A percentile compares a stretch with the other conserved stretches of the same genome.
Conservation (phyloP, 2,797 vertebrate species). For the Coregonus sp. region DNA sequence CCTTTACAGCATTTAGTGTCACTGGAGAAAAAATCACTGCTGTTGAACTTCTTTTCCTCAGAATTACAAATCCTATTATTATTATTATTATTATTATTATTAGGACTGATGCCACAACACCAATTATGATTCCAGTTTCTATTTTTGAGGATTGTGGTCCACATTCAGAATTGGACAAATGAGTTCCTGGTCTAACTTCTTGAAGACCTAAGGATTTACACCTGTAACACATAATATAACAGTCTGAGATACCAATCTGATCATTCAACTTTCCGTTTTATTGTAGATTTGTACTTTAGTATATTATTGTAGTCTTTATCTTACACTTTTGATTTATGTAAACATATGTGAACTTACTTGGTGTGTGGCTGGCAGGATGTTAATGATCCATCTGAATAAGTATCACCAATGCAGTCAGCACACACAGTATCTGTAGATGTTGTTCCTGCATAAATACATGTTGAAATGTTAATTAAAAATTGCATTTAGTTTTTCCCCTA, state of each 20-base stretch:
- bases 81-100: too few relatives aligned
- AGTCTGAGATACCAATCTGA: not conserved
- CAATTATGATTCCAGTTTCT: too few relatives aligned
- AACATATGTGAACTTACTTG: slow-evolving; percentile 43
- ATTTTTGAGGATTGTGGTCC: not conserved
- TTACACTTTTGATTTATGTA: slow-evolving; percentile 12
- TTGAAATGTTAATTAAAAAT: too few relatives aligned
- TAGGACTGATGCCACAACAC: too few relatives aligned
- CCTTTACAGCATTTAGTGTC: too few relatives aligned
- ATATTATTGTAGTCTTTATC: not conserved
- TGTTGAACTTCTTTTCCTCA: too few relatives aligned
- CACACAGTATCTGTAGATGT: not conserved
- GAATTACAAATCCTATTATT: too few relatives aligned
- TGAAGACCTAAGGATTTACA: slow-evolving; percentile 35
- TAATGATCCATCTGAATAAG: slow-evolving; percentile 56
- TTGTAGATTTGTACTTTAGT: not conserved
- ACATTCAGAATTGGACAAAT: slow-evolving; percentile 43
- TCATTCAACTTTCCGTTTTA: slow-evolving; percentile 7
- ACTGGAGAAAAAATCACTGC: too few relatives aligned
- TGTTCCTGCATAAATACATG: slow-evolving; percentile 48
- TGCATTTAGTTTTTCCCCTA: not conserved
- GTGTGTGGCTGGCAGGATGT: slow-evolving; percentile 27
- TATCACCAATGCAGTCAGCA: slow-evolving; percentile 36
- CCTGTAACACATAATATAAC: slow-evolving; percentile 9
- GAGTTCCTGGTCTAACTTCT: slow-evolving; percentile 31